A percentile compares a stretch with the other conserved stretches of the same genome.
Evolutionary conservation across 2,888 invertebrate genomes (phyloP).

Genomic region (Rhyacophila evoluta): DNA sequence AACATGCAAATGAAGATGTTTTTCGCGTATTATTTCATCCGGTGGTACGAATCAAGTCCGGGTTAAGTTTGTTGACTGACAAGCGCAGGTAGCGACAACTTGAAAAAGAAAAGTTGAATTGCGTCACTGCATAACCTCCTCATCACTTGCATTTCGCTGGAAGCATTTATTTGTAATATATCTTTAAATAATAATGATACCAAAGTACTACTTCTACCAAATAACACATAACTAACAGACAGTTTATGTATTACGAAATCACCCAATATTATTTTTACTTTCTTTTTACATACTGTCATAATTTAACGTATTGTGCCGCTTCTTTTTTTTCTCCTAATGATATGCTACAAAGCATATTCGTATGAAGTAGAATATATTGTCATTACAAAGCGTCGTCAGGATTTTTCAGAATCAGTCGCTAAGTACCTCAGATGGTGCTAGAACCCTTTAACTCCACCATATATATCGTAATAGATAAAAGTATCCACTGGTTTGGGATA

Average conservation of each 20-base stretch:
- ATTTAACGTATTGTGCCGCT: too few species aligned
- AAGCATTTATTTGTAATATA: background rate
- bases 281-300: too few species aligned
- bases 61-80: constrained; percentile 2
- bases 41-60: background rate
- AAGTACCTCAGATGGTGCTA: too few species aligned
- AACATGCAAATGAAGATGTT: background rate
- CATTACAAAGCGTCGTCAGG: too few species aligned
- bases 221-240: too few species aligned
- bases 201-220: background rate
- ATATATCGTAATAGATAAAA: too few species aligned
- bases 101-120: background rate
- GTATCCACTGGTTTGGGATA: too few species aligned
- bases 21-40: background rate
- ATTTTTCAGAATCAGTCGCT: too few species aligned
- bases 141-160: background rate
- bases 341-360: too few species aligned
- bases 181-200: background rate
- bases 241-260: background rate
- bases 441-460: too few species aligned
- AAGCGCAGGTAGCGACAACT: background rate
- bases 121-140: background rate
- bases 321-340: too few species aligned
- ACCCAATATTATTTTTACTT: background rate
- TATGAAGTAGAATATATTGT: too few species aligned